Evolutionary conservation across 2,113 vertebrate genomes (phyloP).

Genomic region (Seriola quinqueradiata): DNA sequence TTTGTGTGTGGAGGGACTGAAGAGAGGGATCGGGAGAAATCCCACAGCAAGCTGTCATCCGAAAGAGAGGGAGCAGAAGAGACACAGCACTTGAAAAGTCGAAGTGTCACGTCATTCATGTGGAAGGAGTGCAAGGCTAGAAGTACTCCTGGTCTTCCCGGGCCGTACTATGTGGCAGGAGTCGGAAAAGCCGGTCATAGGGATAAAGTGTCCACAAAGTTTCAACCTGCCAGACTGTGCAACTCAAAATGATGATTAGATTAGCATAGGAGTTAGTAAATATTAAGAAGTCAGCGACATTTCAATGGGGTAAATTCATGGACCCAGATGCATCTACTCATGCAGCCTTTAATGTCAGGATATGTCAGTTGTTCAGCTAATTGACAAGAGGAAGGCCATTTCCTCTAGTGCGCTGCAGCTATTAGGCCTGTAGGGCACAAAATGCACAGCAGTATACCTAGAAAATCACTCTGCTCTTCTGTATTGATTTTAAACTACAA

Average conservation of each 20-base stretch:
- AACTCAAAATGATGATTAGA: not conserved
- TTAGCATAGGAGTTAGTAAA: not conserved
- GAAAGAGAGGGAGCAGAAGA: constrained; percentile 56
- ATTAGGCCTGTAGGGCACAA: constrained; percentile 54
- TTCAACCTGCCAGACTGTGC: constrained; percentile 16
- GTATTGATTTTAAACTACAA: constrained; percentile 73
- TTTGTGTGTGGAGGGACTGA: constrained; percentile 72
- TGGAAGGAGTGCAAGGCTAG: constrained; percentile 65
- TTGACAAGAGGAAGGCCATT: constrained; percentile 47
- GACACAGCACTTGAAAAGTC: constrained; percentile 57
- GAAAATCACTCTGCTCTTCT: constrained; percentile 59
- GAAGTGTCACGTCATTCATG: constrained; percentile 72
- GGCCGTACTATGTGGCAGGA: constrained; percentile 21
- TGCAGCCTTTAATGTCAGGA: constrained; percentile 15
- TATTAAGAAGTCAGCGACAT: not conserved
- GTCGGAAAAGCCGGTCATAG: constrained; percentile 63
- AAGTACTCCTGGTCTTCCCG: constrained; percentile 49
- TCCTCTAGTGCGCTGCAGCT: constrained; percentile 24
- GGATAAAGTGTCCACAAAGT: constrained; percentile 46
- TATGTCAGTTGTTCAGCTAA: constrained; percentile 30
- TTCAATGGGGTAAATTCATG: not conserved
- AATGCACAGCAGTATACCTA: constrained; percentile 40
- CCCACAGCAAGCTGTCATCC: constrained; percentile 73
- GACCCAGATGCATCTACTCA: constrained; percentile 10
- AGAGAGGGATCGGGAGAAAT: constrained; percentile 60